Evolutionary conservation across 2,797 vertebrate species (phyloP), one percentile per base, ranked within the genome.

Genomic region (Acanthiza pusilla): DNA sequence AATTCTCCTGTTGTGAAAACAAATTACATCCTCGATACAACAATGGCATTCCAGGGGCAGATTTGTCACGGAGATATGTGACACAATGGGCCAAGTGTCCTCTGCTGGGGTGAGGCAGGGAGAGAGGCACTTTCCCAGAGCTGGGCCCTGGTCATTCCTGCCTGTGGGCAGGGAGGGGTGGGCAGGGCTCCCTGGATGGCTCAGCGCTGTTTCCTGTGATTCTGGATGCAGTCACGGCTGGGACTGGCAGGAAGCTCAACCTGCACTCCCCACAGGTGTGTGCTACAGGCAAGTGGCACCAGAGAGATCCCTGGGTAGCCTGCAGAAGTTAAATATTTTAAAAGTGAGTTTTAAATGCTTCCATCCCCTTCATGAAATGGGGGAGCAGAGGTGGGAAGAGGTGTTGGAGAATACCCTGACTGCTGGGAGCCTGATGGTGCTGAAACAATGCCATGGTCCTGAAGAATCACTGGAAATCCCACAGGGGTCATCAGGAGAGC

Each of bases 361-460:
- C 87, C 45, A 2, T 2, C 1, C 14, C 2, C 2, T 32, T 6
- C 5, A 21, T 1, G 5, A 7, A 42, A 23, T 16, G 15, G 32
- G 38, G 53, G 48, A 42, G 26, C 2, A 9, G 66, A 47, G n/a
- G 27, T 51, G 72, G 79, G 51, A 70, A n/a, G 55, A 27, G 40
- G 9, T 43, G 21, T 7, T 45, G 61, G 17, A 13, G 29, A 57
- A 51, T 16, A 5, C 48, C 79, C 54, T 22, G 76, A 1, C 27
- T 26, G 54, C 57, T 83, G 47, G n/a, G 58, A 18, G 67, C n/a
- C 38, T 14, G 4, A 3, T 19, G 5, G 25, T 12, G 32, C 74
- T 71, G 45, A 19, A 74, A 48, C 0, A 7, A 43, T 45, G 68
- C 51, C 7, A 8, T 7, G n/a, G 36, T 40, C 40, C 70, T 36